Conservation (phyloP, 2,113 vertebrate species). For the Istiophorus platypterus region DNA sequence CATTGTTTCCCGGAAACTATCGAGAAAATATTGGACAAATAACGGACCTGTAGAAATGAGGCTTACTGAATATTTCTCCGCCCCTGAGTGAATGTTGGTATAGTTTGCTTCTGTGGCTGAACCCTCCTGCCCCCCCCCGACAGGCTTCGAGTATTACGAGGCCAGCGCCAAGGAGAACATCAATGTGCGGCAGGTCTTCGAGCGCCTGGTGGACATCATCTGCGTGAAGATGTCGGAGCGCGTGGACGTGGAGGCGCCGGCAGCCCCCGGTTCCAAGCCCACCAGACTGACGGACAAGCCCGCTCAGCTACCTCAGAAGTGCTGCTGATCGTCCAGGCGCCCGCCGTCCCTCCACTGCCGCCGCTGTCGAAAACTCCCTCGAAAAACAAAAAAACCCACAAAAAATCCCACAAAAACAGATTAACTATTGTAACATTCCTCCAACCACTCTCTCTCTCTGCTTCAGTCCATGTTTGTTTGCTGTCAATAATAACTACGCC, state of each 20-base stretch:
- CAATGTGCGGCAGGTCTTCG: slow-evolving; percentile 96
- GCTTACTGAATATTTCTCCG: too few species aligned
- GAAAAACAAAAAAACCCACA: slow-evolving; percentile 39
- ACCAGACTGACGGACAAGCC: slow-evolving; percentile 92
- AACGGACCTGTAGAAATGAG: too few species aligned
- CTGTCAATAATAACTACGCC: slow-evolving; percentile 38
- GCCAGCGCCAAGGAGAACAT: slow-evolving; percentile 98
- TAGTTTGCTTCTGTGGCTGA: neutral
- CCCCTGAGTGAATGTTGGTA: neutral
- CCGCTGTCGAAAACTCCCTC: neutral
- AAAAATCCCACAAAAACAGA: neutral
- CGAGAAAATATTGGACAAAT: too few species aligned
- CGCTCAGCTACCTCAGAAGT: slow-evolving; percentile 91
- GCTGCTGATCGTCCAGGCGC: slow-evolving; percentile 87
- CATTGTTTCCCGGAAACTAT: too few species aligned
- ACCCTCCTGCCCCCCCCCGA: neutral
- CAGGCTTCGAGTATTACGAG: slow-evolving; percentile 98
- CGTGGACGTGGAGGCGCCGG: slow-evolving; percentile 89
- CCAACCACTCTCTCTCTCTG: slow-evolving; percentile 17
- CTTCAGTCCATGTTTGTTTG: slow-evolving; percentile 63
- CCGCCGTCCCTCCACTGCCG: neutral
- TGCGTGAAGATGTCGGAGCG: slow-evolving; percentile 98
- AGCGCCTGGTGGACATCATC: slow-evolving; percentile 97
- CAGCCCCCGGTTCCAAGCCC: slow-evolving; percentile 87
- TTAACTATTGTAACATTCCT: slow-evolving; percentile 55